Evolutionary conservation across 2,888 invertebrate genomes (phyloP).

Genomic region (Parascotia fuliginaria): DNA sequence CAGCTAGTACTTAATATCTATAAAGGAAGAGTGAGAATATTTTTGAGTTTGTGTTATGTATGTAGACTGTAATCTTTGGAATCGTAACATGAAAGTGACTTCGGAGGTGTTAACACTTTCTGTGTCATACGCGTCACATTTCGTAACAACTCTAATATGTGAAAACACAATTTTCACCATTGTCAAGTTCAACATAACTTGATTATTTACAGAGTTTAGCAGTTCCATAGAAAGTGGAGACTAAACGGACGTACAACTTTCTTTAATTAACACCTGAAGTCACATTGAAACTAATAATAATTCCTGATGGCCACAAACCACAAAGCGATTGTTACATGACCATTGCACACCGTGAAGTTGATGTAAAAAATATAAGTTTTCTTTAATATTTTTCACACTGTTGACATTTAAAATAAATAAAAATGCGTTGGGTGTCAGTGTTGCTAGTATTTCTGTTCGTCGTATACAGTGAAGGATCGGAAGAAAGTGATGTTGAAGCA

Average conservation of each 20-base stretch:
- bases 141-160: slow-evolving; percentile 24
- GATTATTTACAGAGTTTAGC: slow-evolving; percentile 50
- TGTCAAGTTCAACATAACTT: slow-evolving; percentile 57
- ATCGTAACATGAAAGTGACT: not conserved
- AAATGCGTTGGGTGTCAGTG: slow-evolving; percentile 46
- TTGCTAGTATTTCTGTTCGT: slow-evolving; percentile 44
- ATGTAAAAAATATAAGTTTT: slow-evolving; percentile 3
- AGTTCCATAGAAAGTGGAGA: slow-evolving; percentile 38
- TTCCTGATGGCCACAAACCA: slow-evolving; percentile 15
- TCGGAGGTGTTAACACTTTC: not conserved
- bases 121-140: slow-evolving; percentile 4
- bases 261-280: slow-evolving; percentile 51
- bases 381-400: not conserved
- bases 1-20: too few species aligned
- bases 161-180: slow-evolving; percentile 44
- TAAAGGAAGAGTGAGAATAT: too few species aligned
- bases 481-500: slow-evolving; percentile 53
- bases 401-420: slow-evolving; percentile 21
- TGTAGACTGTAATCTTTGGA: too few species aligned
- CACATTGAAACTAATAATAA: slow-evolving; percentile 20
- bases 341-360: slow-evolving; percentile 21
- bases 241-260: slow-evolving; percentile 41
- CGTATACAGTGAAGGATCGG: slow-evolving; percentile 45
- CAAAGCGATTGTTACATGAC: slow-evolving; percentile 17
- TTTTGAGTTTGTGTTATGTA: too few species aligned